Evolutionary conservation across 1,140 invertebrate species (phyloP).

Genomic region (Rhyacophila brunnea): DNA sequence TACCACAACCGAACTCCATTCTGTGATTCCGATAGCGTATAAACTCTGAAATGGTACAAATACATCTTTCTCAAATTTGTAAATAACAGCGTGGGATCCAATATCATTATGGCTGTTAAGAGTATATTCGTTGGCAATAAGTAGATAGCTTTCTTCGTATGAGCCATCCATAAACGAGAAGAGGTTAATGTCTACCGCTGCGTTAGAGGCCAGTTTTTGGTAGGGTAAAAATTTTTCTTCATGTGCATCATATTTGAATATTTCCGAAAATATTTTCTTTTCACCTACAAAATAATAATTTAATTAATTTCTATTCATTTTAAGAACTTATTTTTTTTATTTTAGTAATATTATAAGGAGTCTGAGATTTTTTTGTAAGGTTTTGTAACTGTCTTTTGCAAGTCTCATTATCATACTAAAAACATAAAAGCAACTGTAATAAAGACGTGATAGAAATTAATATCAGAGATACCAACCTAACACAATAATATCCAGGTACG

Average conservation of each 20-base stretch:
- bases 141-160: conserved; percentile 38
- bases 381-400: too few relatives aligned
- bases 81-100: conserved; percentile 38
- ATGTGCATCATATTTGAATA: conserved; percentile 47
- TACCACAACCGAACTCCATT: conserved; percentile 40
- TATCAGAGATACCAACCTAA: too few relatives aligned
- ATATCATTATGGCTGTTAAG: neutral
- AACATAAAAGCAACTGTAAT: too few relatives aligned
- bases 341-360: too few relatives aligned
- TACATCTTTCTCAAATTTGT: conserved; percentile 41
- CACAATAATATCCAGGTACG: too few relatives aligned
- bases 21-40: conserved; percentile 26
- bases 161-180: conserved; percentile 37
- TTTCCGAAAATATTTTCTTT: conserved; percentile 48
- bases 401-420: too few relatives aligned
- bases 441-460: too few relatives aligned
- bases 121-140: conserved; percentile 37
- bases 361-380: too few relatives aligned
- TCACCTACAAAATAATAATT: conserved; percentile 37
- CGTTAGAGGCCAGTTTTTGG: conserved; percentile 48
- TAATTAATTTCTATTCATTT: too few relatives aligned
- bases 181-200: conserved; percentile 39
- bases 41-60: conserved; percentile 46
- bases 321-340: too few relatives aligned
- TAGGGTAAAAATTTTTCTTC: conserved; percentile 42